Percentiles rank a stretch among this genome's conserved stretches.
phyloP scores from a whole-genome alignment of 2,113 vertebrate species.

The Syngnathus typhle region DNA sequence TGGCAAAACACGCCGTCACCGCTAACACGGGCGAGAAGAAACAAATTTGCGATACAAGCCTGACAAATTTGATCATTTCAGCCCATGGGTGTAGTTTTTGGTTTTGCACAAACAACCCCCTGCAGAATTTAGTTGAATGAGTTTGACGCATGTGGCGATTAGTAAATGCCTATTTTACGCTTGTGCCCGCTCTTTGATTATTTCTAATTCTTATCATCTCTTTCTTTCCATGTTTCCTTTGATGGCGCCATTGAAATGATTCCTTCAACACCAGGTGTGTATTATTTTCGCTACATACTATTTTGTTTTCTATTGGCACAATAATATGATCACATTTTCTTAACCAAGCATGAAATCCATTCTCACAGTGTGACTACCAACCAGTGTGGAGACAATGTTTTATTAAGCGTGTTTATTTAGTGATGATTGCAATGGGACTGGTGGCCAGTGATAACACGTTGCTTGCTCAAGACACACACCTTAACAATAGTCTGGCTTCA shows the following conservation, averaged over 20 bases:
- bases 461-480: slow-evolving; percentile 8
- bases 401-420: slow-evolving; percentile 6
- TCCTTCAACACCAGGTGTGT: slow-evolving; percentile 49
- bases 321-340: background rate
- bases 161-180: slow-evolving; percentile 34
- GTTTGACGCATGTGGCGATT: slow-evolving; percentile 47
- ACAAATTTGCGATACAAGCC: slow-evolving; percentile 30
- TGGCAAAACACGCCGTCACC: slow-evolving; percentile 36
- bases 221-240: slow-evolving; percentile 34
- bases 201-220: background rate
- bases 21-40: slow-evolving; percentile 25
- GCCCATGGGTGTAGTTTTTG: slow-evolving; percentile 31
- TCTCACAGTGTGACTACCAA: background rate
- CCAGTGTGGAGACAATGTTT: background rate
- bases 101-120: slow-evolving; percentile 37
- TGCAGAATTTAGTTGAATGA: slow-evolving; percentile 36
- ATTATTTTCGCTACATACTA: background rate
- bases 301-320: slow-evolving; percentile 10
- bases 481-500: slow-evolving; percentile 13
- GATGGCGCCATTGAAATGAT: slow-evolving; percentile 22
- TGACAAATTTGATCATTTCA: slow-evolving; percentile 42
- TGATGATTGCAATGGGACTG: slow-evolving; percentile 20
- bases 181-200: slow-evolving; percentile 8
- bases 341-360: slow-evolving; percentile 1
- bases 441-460: slow-evolving; percentile 25